These are phyloP conservation scores for Hypocryptadius cinnamomeus DNA, from an alignment of 2,113 vertebrate genomes.

Conservation along the genomic window DNA sequence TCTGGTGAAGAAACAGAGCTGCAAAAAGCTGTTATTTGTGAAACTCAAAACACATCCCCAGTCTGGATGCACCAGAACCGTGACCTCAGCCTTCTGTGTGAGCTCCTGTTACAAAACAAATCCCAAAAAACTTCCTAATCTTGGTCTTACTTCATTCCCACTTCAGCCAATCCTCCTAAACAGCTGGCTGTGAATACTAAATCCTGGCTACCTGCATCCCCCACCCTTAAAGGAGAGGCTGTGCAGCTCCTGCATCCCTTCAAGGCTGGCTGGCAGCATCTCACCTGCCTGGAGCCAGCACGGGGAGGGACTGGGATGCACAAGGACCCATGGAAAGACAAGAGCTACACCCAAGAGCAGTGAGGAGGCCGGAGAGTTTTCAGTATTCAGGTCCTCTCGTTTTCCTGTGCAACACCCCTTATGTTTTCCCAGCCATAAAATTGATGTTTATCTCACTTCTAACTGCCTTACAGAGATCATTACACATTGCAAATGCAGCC, in stretches of 20 bases:
- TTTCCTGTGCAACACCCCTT: not conserved
- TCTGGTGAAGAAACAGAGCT: not conserved
- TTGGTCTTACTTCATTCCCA: not conserved
- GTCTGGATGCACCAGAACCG: not conserved
- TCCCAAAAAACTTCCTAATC: not conserved
- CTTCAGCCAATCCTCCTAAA: not conserved
- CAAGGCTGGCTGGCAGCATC: not conserved
- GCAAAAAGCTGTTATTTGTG: not conserved
- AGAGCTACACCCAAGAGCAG: not conserved
- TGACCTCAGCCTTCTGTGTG: not conserved
- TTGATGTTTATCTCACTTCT: conserved; percentile 23
- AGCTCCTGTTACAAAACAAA: not conserved
- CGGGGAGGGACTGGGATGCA: not conserved
- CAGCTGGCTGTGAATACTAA: not conserved
- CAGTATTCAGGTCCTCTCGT: not conserved
- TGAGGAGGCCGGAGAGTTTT: conserved; percentile 25
- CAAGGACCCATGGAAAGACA: rapidly evolving
- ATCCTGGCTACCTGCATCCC: conserved; percentile 17
- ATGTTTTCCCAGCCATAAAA: conserved; percentile 40
- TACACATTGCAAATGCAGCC: conserved; percentile 35
- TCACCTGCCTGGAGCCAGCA: not conserved
- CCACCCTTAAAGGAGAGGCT: not conserved
- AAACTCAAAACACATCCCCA: not conserved
- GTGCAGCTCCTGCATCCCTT: conserved; percentile 13
- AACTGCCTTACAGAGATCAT: conserved; percentile 50